These are phyloP conservation scores for Planiliza haematocheilus DNA, from an alignment of 2,113 vertebrate genomes.

Conservation along the genomic window DNA sequence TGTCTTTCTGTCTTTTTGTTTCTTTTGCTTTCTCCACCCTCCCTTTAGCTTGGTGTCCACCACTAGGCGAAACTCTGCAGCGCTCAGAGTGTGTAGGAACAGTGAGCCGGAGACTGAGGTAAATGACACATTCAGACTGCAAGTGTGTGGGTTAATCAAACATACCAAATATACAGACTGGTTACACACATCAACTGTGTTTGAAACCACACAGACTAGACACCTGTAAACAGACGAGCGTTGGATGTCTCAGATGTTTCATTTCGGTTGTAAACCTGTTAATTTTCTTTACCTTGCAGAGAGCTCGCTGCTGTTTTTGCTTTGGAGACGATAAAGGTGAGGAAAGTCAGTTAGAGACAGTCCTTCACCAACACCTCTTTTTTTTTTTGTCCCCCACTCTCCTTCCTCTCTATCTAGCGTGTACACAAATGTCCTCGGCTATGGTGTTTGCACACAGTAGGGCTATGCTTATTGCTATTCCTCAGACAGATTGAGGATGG, in stretches of 20 bases:
- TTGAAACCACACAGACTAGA: neutral
- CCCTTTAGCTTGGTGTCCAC: conserved; percentile 91
- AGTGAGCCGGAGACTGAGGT: conserved; percentile 90
- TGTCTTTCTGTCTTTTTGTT: conserved; percentile 23
- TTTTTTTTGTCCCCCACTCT: neutral
- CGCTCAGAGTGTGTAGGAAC: conserved; percentile 88
- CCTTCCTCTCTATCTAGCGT: conserved; percentile 24
- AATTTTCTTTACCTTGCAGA: conserved; percentile 79
- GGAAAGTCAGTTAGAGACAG: too few species aligned
- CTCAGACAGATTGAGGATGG: conserved; percentile 50
- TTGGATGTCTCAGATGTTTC: neutral
- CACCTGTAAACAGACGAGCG: neutral
- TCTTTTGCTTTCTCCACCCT: conserved; percentile 26
- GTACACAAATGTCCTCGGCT: conserved; percentile 37
- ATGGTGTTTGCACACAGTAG: conserved; percentile 39
- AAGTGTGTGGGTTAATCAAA: conserved; percentile 23
- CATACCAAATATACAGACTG: conserved; percentile 11
- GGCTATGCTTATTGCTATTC: conserved; percentile 66
- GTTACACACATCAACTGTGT: conserved; percentile 1
- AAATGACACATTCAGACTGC: conserved; percentile 51
- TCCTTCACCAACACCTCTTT: neutral
- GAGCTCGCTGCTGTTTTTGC: conserved; percentile 97
- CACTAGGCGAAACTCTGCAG: conserved; percentile 93
- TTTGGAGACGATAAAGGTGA: conserved; percentile 88
- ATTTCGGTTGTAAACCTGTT: conserved; percentile 20